Percentiles rank a stretch among this genome's conserved stretches.
These are phyloP conservation scores for Hedychridium roseum DNA, from an alignment of 2,888 invertebrate species.

Conservation along the genomic window DNA sequence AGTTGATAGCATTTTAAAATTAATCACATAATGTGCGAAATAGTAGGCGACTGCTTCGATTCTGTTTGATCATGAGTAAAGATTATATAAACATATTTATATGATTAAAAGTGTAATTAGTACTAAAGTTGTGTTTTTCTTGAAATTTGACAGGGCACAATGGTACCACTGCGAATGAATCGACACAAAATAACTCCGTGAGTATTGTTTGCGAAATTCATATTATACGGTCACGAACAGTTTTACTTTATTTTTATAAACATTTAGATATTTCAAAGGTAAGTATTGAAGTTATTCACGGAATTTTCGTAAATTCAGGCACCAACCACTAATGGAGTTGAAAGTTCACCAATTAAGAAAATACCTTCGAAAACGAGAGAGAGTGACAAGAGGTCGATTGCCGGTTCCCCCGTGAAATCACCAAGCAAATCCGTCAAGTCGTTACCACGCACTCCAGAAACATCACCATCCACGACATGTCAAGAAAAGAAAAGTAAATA, in stretches of 20 bases:
- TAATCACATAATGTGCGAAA: no score
- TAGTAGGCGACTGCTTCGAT: no score
- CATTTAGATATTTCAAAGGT: not conserved
- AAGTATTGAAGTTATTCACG: not conserved
- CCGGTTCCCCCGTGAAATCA: constrained; percentile 65
- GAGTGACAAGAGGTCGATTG: constrained; percentile 62
- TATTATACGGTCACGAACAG: no score
- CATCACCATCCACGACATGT: constrained; percentile 64
- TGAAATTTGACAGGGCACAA: constrained; percentile 76
- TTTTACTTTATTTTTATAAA: no score
- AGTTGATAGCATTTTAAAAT: no score
- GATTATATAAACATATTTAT: no score
- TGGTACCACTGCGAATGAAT: constrained; percentile 84
- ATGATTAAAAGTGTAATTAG: not conserved
- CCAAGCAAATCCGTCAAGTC: constrained; percentile 69
- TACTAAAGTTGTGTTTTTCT: constrained; percentile 14
- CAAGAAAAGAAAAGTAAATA: constrained; percentile 78
- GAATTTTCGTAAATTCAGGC: constrained; percentile 16
- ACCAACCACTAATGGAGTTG: constrained; percentile 71
- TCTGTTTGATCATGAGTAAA: no score
- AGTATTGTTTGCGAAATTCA: no score
- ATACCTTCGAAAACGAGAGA: constrained; percentile 68
- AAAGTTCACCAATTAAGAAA: constrained; percentile 75
- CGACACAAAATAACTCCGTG: constrained; percentile 79
- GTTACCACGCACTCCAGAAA: constrained; percentile 78